Percentiles rank a stretch among this genome's conserved stretches.
These are phyloP conservation scores for Chiloscyllium punctatum DNA, from an alignment of 2,797 vertebrate genomes.

Conservation along the genomic window DNA sequence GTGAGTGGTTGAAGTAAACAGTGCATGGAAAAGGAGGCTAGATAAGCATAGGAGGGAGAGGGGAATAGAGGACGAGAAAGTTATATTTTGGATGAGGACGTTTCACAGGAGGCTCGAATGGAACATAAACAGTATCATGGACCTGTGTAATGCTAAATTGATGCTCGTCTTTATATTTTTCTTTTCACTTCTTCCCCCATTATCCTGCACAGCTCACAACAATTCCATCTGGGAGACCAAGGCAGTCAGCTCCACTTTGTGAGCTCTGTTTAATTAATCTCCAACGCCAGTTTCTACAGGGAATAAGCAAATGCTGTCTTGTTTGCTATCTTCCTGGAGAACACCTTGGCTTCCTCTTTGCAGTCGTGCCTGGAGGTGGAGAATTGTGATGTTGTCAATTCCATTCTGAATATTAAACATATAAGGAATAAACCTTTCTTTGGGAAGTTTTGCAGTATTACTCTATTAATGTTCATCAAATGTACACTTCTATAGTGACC, in stretches of 20 bases:
- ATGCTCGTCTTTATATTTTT: background rate
- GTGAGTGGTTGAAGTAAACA: too few relatives aligned
- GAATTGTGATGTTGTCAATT: background rate
- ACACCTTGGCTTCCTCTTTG: background rate
- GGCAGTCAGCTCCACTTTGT: background rate
- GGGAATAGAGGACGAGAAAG: too few relatives aligned
- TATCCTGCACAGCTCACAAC: background rate
- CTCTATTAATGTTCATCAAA: too few relatives aligned
- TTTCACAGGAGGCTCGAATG: too few relatives aligned
- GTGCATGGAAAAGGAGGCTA: too few relatives aligned
- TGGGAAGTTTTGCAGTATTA: too few relatives aligned
- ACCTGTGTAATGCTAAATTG: too few relatives aligned
- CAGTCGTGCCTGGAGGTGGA: background rate
- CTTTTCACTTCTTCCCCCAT: background rate
- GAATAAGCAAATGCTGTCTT: background rate
- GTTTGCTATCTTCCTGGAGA: background rate
- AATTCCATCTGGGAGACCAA: background rate
- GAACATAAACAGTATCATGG: too few relatives aligned
- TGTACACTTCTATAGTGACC: too few relatives aligned
- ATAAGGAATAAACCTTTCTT: background rate
- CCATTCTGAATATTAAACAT: background rate
- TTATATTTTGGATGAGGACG: too few relatives aligned
- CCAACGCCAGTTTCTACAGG: background rate
- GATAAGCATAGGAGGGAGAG: too few relatives aligned
- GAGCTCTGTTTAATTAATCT: background rate